These are phyloP conservation scores for Andrena chrysosceles DNA, from an alignment of 2,888 invertebrate genomes.

Conservation along the genomic window DNA sequence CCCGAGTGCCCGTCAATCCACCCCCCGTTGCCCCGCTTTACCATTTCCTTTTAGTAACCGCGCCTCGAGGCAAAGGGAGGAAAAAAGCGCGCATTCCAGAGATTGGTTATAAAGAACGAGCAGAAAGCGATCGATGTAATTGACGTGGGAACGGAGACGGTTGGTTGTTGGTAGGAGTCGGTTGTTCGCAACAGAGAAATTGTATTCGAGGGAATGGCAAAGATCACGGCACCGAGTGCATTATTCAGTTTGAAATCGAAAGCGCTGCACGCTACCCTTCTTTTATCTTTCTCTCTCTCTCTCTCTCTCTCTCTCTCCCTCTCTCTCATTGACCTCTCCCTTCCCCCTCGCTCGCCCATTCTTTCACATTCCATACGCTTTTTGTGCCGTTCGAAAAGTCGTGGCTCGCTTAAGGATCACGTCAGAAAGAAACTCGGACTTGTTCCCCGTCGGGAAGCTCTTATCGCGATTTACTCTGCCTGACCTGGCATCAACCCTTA, in stretches of 20 bases:
- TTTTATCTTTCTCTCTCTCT: too few relatives aligned
- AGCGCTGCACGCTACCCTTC: constrained; percentile 28
- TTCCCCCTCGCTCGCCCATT: constrained; percentile 2
- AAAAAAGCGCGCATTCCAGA: constrained; percentile 55
- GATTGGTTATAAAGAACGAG: constrained; percentile 74
- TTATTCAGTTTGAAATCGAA: constrained; percentile 64
- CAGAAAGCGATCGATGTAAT: constrained; percentile 72
- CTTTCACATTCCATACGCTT: neutral
- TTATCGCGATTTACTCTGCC: constrained; percentile 17
- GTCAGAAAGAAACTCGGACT: constrained; percentile 3
- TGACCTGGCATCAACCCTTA: neutral
- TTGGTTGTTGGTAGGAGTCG: constrained; percentile 19
- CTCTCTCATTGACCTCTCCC: neutral
- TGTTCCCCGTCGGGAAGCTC: constrained; percentile 12
- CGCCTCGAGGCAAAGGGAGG: neutral
- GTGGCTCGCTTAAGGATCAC: constrained; percentile 17
- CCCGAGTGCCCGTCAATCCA: neutral
- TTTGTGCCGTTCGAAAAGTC: constrained; percentile 10
- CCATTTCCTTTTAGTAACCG: constrained; percentile 16
- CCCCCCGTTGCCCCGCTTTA: neutral
- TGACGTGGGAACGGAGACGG: constrained; percentile 49
- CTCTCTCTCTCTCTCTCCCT: too few relatives aligned
- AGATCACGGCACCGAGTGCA: constrained; percentile 49
- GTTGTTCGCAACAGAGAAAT: constrained; percentile 38
- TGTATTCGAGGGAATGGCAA: constrained; percentile 58